phyloP scores from a whole-genome alignment of 2,888 invertebrate species.

The Brachynemurus nebulosus region DNA sequence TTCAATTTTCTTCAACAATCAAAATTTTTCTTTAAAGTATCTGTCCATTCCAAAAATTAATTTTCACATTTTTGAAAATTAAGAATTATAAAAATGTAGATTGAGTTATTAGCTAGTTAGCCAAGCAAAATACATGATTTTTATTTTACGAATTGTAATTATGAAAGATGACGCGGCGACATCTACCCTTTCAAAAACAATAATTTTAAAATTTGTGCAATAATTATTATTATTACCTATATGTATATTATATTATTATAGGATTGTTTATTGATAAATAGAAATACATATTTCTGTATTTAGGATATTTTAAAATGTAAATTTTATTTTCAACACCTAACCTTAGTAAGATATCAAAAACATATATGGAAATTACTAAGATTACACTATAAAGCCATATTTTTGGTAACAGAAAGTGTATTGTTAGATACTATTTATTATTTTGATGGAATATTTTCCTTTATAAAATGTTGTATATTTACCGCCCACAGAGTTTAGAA shows the following conservation, averaged over 20 bases:
- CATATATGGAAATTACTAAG: no score
- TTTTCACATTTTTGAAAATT: no score
- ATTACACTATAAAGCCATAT: no score
- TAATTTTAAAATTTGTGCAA: neutral
- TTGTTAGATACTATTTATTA: no score
- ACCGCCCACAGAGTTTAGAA: conserved; percentile 19
- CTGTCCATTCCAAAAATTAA: neutral
- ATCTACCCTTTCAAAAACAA: conserved; percentile 1
- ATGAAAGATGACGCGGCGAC: conserved; percentile 6
- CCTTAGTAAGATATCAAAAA: no score
- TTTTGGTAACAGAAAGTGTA: no score
- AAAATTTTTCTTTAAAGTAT: neutral
- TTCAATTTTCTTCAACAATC: no score
- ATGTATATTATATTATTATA: neutral
- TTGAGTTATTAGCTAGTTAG: neutral
- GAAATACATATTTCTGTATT: neutral
- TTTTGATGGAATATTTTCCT: no score
- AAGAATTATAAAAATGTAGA: neutral
- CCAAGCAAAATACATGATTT: neutral
- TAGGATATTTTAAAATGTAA: neutral
- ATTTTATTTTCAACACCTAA: no score
- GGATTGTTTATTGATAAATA: neutral
- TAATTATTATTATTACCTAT: neutral
- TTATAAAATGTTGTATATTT: conserved; percentile 13
- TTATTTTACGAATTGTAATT: neutral